Conservation (phyloP, 2,888 invertebrate genomes). For the Ditylenchus weischeri region DNA sequence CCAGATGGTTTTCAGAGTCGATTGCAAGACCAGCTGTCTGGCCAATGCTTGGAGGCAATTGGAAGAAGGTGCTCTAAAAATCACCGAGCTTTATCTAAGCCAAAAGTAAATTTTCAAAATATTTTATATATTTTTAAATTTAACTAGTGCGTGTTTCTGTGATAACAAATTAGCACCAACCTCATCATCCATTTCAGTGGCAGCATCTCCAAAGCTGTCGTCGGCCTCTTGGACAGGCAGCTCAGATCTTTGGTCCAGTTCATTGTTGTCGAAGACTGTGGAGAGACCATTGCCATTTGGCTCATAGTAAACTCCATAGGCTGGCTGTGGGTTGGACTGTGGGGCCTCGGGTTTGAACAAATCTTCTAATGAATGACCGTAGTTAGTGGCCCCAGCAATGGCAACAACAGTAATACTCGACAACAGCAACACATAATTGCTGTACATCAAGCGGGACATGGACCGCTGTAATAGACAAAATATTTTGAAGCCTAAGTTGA, state of each 20-base stretch:
- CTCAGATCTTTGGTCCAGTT: background rate
- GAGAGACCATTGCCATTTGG: conserved; percentile 4
- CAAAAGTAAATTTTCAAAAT: conserved; percentile 3
- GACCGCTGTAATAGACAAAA: too few species aligned
- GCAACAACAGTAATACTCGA: too few species aligned
- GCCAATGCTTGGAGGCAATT: conserved; percentile 37
- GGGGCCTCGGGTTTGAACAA: background rate
- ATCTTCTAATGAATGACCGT: background rate
- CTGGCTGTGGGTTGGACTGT: background rate
- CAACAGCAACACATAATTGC: too few species aligned
- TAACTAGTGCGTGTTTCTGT: background rate
- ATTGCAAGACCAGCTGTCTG: conserved; percentile 60
- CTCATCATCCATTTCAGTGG: background rate
- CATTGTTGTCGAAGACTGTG: too few species aligned
- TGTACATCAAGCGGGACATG: too few species aligned
- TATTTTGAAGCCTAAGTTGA: too few species aligned
- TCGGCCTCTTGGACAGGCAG: too few species aligned
- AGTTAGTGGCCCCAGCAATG: too few species aligned
- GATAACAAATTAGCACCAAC: background rate
- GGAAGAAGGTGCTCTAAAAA: conserved; percentile 15
- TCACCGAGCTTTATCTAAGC: background rate
- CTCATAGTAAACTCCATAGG: conserved; percentile 2
- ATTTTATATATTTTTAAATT: background rate
- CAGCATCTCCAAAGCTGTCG: too few species aligned
- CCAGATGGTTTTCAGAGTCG: conserved; percentile 59